Conservation (phyloP, 2,888 invertebrate species). For the Liposcelis brunnea region DNA sequence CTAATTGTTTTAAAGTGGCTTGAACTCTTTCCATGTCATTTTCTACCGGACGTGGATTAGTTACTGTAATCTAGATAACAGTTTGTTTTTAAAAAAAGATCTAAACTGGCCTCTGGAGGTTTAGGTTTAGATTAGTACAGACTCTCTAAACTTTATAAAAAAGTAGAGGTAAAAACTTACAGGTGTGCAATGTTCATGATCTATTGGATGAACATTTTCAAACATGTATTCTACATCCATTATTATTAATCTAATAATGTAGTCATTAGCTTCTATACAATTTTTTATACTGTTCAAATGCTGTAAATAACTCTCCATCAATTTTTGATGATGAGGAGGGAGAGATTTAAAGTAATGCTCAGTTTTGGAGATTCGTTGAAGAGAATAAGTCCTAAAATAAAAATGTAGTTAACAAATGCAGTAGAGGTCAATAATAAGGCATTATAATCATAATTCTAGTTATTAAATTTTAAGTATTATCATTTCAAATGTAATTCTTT, state of each 20-base stretch:
- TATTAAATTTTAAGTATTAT: too few species aligned
- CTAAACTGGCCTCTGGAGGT: too few species aligned
- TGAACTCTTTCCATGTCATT: constrained; percentile 45
- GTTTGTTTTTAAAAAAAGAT: not conserved
- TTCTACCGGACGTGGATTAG: not conserved
- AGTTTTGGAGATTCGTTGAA: constrained; percentile 56
- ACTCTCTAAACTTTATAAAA: too few species aligned
- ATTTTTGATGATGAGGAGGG: constrained; percentile 54
- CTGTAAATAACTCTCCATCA: constrained; percentile 54
- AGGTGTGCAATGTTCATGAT: constrained; percentile 15
- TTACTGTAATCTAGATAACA: not conserved
- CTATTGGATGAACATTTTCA: constrained; percentile 43
- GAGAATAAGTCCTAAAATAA: constrained; percentile 49
- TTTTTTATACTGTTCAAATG: constrained; percentile 57
- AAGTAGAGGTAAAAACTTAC: too few species aligned
- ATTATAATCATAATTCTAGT: too few species aligned
- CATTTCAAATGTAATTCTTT: too few species aligned
- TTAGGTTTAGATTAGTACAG: too few species aligned
- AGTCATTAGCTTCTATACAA: constrained; percentile 53
- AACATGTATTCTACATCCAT: constrained; percentile 69
- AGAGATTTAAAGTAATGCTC: constrained; percentile 57
- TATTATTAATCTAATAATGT: constrained; percentile 49
- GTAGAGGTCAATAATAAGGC: constrained; percentile 15
- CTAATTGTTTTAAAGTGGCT: constrained; percentile 85
- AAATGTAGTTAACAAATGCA: constrained; percentile 12